phyloP scores from a whole-genome alignment of 2,797 vertebrate species.

The Thaleichthys pacificus region DNA sequence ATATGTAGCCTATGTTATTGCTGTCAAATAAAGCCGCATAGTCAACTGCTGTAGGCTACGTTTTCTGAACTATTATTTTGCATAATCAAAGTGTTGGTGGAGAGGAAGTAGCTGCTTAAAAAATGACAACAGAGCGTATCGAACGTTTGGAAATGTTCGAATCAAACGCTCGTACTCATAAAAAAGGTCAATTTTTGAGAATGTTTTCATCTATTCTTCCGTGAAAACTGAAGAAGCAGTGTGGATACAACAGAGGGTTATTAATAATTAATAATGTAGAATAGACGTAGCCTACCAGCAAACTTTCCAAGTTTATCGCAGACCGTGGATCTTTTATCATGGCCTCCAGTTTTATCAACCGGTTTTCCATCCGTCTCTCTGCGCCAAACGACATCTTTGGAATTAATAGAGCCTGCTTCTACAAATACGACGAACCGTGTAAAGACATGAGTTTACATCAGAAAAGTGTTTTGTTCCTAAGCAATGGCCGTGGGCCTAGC shows the following conservation, averaged over 20 bases:
- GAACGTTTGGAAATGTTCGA: not conserved
- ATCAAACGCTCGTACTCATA: not conserved
- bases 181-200: not conserved
- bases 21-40: not conserved
- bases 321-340: slow-evolving; percentile 77
- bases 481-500: slow-evolving; percentile 70
- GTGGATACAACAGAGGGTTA: slow-evolving; percentile 24
- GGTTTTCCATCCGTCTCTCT: slow-evolving; percentile 79
- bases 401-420: slow-evolving; percentile 17
- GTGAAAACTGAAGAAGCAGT: slow-evolving; percentile 18
- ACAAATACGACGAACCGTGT: slow-evolving; percentile 23
- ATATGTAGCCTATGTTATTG: not conserved
- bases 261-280: slow-evolving; percentile 60
- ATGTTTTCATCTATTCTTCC: not conserved
- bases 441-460: slow-evolving; percentile 59
- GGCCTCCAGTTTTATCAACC: slow-evolving; percentile 79
- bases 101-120: not conserved
- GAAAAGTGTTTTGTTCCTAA: slow-evolving; percentile 59
- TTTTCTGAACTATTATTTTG: not conserved
- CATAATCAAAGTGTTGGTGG: not conserved
- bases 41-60: not conserved
- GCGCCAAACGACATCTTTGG: slow-evolving; percentile 76
- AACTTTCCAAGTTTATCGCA: slow-evolving; percentile 82
- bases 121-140: not conserved
- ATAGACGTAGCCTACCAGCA: slow-evolving; percentile 70